Base-by-base conservation (phyloP, 1,140 invertebrate genomes). In the Schlechtendalia chinensis region DNA sequence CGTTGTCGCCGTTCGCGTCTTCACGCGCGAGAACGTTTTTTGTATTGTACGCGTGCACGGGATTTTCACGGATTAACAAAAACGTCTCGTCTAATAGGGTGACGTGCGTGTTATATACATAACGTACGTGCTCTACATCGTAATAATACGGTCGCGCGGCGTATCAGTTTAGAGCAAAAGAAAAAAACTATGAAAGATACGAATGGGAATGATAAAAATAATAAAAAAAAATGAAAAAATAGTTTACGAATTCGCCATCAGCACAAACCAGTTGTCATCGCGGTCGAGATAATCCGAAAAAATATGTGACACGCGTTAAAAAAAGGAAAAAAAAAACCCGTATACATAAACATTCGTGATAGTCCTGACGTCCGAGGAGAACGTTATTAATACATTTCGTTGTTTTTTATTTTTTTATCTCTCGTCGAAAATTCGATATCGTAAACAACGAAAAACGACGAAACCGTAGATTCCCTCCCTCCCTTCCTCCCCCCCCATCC, bases 181-280 rank as follows among this genome's bases (percentile, higher is more conserved):
- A 53, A 3, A 39, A 39, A 39, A 4, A 39, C 8, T 39, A 39
- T 39, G n/a, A 39, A 45, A 75, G 45, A 77, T 16, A 50, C 22
- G 29, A 19, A 50, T n/a, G n/a, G n/a, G 32, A 63, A 59, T 59
- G 50, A 63, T 54, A 72, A 69, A 12, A 24, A 58, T 11, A 24
- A 58, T 24, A 50, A 27, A 39, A 50, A 22, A 69, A 72, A 72
- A 22, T 8, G 8, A 16, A 19, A 72, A 71, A 71, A 72, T 22
- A 54, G 50, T 54, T n/a, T 27, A 71, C 45, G n/a, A 72, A 72
- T 72, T 72, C 50, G 16, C 47, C 69, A 72, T 54, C 69, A 72
- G 47, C 69, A 75, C 45, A 79, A 79, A 79, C 75, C 75, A 79
- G 75, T 79, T 79, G 72, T 77, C 53, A 24, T 59, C 58, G 24